Evolutionary conservation across 1,140 invertebrate species (phyloP), one percentile per base, ranked within the genome.

Genomic region (Temnothorax longispinosus): DNA sequence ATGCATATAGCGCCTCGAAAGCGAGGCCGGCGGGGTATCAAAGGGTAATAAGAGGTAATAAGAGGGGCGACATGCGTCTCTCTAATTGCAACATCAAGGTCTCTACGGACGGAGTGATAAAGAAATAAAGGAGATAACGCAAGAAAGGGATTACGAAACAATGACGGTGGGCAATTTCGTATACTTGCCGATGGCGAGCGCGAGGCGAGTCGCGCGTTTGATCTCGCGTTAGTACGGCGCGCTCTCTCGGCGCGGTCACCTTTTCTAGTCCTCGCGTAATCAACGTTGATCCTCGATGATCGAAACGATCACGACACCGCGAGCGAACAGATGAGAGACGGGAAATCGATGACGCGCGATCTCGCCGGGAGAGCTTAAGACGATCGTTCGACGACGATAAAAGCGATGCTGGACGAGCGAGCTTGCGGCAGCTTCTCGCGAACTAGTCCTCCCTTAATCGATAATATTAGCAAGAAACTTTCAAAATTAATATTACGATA

Each of bases 271-370:
- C 18, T 65, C 75, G 65, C 60, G 54, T 32, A 21, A 72, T 60
- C 41, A 74, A 89, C 71, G 60, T 64, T 35, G 87, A 88, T 58
- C 52, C 60, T 89, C 41, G 77, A 76, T 71, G 62, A 87, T 87
- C 56, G 86, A 87, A 82, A 76, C 56, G 32, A 87, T 44, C 52
- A 47, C 38, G 32, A 27, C 47, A 72, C 27, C 65, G 47, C 58
- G 47, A 60, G 18, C 38, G 47, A 84, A 50, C 13, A 11, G 38
- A 60, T 60, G 44, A 62, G 18, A 58, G 18, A 58, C 38, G 54
- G 11, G 11, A 41, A 50, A 50, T 35, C 38, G 67, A 84, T n/a
- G 52, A 54, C 52, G 52, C 64, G 77, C 77, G 38, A 72, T 58
- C 60, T 80, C 54, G 41, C 77, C 64, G 64, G 64, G 50, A 47